A percentile compares a stretch with the other conserved stretches of the same genome.
These are phyloP conservation scores for Helogale parvula DNA, from an alignment of 2,113 vertebrate species.

Conservation along the genomic window DNA sequence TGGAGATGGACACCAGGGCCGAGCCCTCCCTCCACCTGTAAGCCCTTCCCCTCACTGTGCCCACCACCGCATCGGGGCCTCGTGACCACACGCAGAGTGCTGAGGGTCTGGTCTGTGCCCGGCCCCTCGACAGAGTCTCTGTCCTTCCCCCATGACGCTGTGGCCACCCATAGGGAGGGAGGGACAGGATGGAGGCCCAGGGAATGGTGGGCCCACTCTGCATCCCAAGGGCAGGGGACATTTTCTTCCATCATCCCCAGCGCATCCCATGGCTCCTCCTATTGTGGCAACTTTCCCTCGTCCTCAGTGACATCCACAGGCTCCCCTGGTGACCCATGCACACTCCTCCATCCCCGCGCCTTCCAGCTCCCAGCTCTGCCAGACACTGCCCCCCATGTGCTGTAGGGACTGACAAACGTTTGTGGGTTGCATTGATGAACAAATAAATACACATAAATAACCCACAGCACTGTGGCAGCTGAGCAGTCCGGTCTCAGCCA, in stretches of 20 bases:
- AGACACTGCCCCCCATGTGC: rapidly evolving
- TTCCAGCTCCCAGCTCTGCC: too few species aligned
- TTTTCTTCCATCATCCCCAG: neutral
- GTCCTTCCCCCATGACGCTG: neutral
- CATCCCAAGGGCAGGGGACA: neutral
- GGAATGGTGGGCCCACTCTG: neutral
- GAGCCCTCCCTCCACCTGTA: too few species aligned
- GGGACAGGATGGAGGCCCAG: neutral
- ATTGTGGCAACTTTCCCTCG: too few species aligned
- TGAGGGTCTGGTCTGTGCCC: too few species aligned
- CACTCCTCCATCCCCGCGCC: too few species aligned
- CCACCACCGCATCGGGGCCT: too few species aligned
- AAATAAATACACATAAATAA: neutral
- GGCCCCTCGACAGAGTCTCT: neutral
- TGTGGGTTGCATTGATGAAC: neutral
- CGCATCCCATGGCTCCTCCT: neutral
- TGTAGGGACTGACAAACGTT: rapidly evolving
- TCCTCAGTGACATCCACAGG: neutral
- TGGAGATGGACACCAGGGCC: too few species aligned
- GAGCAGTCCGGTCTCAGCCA: neutral
- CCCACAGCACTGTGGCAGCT: too few species aligned
- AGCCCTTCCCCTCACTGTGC: too few species aligned
- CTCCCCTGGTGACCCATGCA: neutral
- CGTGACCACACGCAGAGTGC: too few species aligned
- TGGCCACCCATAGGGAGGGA: neutral